Percentiles rank a stretch among this genome's conserved stretches.
These are phyloP conservation scores for Vespertilio murinus DNA, from an alignment of 2,797 vertebrate species.

Conservation along the genomic window DNA sequence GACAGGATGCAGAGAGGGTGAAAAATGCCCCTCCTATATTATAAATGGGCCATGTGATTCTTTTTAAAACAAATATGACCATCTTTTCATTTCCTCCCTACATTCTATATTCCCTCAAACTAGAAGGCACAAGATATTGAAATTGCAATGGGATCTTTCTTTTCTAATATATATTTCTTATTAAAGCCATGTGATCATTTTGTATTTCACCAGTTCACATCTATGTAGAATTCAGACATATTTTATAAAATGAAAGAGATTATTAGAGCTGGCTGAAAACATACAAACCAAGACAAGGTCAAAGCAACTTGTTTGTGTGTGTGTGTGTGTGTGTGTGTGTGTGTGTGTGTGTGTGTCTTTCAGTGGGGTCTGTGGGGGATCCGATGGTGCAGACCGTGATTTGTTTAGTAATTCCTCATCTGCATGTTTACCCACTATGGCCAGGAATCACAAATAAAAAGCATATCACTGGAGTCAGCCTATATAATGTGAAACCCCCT, in stretches of 20 bases:
- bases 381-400: background rate
- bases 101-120: background rate
- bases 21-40: background rate
- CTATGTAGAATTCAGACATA: background rate
- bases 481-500: slow-evolving; percentile 27
- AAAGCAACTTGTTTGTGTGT: slow-evolving; percentile 29
- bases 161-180: slow-evolving; percentile 23
- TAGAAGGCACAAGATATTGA: slow-evolving; percentile 12
- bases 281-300: slow-evolving; percentile 68
- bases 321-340: background rate
- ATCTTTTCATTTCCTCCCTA: background rate
- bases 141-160: background rate
- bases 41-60: background rate
- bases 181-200: slow-evolving; percentile 50
- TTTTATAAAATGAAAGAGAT: slow-evolving; percentile 36
- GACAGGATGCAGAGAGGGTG: background rate
- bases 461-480: background rate
- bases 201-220: slow-evolving; percentile 3
- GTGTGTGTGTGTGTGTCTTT: background rate
- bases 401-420: background rate
- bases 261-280: slow-evolving; percentile 44
- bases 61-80: background rate
- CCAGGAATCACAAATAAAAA: slow-evolving; percentile 4
- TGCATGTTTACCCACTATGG: slow-evolving; percentile 56
- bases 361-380: background rate